Evolutionary conservation across 2,888 invertebrate genomes (phyloP), one percentile per base, ranked within the genome.

Genomic region (Ariolimax columbianus): DNA sequence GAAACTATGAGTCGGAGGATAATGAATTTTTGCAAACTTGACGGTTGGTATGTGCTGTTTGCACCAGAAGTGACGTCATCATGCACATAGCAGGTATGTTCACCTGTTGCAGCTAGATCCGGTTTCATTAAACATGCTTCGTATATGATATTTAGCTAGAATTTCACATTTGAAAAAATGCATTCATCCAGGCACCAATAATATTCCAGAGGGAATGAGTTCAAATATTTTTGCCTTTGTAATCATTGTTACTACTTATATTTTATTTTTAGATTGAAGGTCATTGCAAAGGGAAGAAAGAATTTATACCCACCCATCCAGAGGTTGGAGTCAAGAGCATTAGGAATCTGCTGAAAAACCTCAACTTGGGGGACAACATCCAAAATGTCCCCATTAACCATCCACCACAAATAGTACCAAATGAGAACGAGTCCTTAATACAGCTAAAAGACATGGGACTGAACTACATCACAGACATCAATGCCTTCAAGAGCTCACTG

Each of bases 391-490:
- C 43, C 17, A 43, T 3, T 26, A 23, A 30, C 0, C 55, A 43
- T n/a, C 19, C 33, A 2, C 70, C 47, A 72, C 7, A 2, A 72
- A 55, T 72, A 19, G 59, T 55, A 19, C n/a, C 55, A 26, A 55
- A 78, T 63, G 30, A 26, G 6, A 51, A 38, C 17, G 77, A 83
- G n/a, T 36, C 36, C 40, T 33, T 81, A 33, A 40, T 75, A 73
- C 51, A 75, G 30, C 33, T 80, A 19, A 73, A 70, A 38, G 36
- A 77, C 36, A 40, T 82, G 19, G 85, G 82, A 1, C 38, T 33
- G 0, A 72, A 80, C 47, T 85, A 82, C 59, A 82, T 85, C 40
- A 82, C 85, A 38, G 43, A 79, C 55, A 51, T 85, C 26, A 7
- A 51, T n/a, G 40, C 68, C 9, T 85, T 85, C 55, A 85, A 85